Conservation (phyloP, 2,888 invertebrate species). For the Nipponacmea schrenckii region DNA sequence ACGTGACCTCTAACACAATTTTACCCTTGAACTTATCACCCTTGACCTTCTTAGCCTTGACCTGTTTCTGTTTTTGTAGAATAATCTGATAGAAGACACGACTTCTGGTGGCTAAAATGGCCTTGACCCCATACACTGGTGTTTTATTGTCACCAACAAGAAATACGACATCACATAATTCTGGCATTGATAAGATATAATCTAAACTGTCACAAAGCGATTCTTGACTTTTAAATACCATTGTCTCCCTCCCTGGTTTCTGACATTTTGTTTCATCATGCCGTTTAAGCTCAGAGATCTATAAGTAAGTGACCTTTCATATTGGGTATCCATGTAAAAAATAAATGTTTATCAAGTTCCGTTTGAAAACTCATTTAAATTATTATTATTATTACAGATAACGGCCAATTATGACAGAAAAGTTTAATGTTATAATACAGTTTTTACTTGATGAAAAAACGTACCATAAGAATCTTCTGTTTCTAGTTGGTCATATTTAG, state of each 20-base stretch:
- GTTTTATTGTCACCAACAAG: neutral
- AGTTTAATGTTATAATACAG: no score
- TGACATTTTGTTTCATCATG: neutral
- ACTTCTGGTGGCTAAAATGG: slow-evolving; percentile 5
- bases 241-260: neutral
- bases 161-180: slow-evolving; percentile 3
- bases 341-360: no score
- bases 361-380: no score
- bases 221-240: slow-evolving; percentile 4
- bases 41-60: slow-evolving; percentile 1
- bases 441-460: no score
- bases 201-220: neutral
- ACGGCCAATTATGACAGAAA: no score
- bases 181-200: neutral
- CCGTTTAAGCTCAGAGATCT: no score
- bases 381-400: no score
- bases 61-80: neutral
- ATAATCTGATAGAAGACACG: neutral
- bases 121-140: neutral
- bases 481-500: no score
- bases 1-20: neutral
- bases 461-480: no score
- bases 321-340: no score
- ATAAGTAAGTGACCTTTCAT: no score
- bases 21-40: slow-evolving; percentile 2